phyloP scores from a whole-genome alignment of 2,888 invertebrate genomes.

The Euzetes globulus region DNA sequence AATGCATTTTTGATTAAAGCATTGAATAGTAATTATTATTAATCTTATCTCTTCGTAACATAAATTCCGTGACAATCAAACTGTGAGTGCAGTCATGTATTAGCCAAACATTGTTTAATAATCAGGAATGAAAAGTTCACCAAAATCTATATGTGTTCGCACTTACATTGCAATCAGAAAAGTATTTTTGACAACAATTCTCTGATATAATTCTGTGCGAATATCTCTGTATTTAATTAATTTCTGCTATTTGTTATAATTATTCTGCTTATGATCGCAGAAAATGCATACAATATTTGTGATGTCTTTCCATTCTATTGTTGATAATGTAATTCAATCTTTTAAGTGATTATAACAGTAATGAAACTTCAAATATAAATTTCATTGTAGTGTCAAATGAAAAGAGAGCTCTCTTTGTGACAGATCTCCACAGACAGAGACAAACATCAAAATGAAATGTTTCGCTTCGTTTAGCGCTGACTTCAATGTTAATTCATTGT shows the following conservation, averaged over 20 bases:
- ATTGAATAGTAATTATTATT: neutral
- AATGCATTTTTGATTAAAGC: neutral
- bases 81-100: neutral
- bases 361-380: neutral
- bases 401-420: neutral
- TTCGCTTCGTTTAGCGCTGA: conserved; percentile 9
- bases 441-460: neutral
- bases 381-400: conserved; percentile 11
- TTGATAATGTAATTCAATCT: conserved; percentile 15
- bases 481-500: conserved; percentile 17
- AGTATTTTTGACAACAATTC: neutral
- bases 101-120: neutral
- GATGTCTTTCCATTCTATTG: conserved; percentile 1
- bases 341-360: conserved; percentile 15
- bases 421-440: neutral
- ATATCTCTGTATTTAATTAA: neutral
- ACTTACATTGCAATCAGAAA: neutral
- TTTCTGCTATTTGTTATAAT: neutral
- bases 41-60: neutral
- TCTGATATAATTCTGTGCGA: neutral
- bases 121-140: neutral
- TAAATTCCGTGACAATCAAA: conserved; percentile 5
- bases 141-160: neutral
- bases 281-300: neutral
- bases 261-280: neutral